Evolutionary conservation across 2,113 vertebrate genomes (phyloP), one percentile per base, ranked within the genome.

Genomic region (Ginglymostoma cirratum): DNA sequence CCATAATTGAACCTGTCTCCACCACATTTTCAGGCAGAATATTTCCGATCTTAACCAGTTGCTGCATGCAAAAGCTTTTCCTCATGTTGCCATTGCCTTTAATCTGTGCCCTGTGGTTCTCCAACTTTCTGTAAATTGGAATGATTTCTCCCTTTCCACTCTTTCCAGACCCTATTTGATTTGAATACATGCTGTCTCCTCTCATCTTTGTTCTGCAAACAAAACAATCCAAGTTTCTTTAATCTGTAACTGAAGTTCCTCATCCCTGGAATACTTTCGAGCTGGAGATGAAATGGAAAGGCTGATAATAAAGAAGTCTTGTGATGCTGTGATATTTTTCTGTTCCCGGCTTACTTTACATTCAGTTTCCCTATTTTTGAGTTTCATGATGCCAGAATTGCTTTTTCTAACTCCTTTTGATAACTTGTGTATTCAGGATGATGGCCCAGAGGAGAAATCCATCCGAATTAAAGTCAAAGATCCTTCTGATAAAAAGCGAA

Each of bases 381-480:
- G 27, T 66, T 14, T 96, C 27, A 76, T 23, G n/a, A 21, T 85
- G 19, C 78, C 61, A 96, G 95, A 70, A 27, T 17, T 21, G 65
- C 3, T 0, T 66, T 86, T 61, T 76, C 15, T 19, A 70, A 76
- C 61, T 42, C 89, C 96, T 96, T 17, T 96, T 27, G 89, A 38
- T 93, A 66, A 93, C 17, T 90, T 66, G 34, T 38, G 30, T 38
- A 21, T 0, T 97, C 98, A 99, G 96, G 99, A 99, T 80, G 98
- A 99, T 96, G 97, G 98, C 85, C 97, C 98, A 96, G 98, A 99
- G 97, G 99, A 99, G 95, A 99, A 98, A 96, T 98, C 98, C 0
- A 96, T 99, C 96, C 99, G 99, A 97, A 97, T 99, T 96, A 99
- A 99, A 97, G 97, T 98, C 15, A 99, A 98, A 96, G 99, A 99